A percentile compares a stretch with the other conserved stretches of the same genome.
phyloP scores from a whole-genome alignment of 2,797 vertebrate species.

The Gallinago stenura region DNA sequence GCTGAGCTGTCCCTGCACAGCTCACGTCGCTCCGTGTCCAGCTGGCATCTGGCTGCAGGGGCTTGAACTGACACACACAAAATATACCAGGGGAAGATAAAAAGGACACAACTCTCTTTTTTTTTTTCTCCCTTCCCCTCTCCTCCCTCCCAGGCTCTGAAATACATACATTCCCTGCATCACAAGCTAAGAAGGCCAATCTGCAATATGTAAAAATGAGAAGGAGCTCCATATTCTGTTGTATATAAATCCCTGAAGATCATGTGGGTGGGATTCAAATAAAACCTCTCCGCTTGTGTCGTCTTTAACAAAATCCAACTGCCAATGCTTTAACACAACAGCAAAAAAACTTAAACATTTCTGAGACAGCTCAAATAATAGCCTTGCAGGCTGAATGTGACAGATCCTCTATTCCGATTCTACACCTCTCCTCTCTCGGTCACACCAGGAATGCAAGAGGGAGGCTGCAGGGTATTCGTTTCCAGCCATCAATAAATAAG shows the following conservation, averaged over 20 bases:
- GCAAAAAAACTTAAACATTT: slow-evolving; percentile 28
- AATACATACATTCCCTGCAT: background rate
- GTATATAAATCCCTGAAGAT: slow-evolving; percentile 34
- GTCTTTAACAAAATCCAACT: slow-evolving; percentile 26
- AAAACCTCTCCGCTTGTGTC: background rate
- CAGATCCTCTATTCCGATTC: slow-evolving; percentile 33
- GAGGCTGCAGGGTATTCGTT: slow-evolving; percentile 30
- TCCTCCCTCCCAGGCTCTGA: background rate
- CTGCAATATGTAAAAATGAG: background rate
- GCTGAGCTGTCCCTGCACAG: background rate
- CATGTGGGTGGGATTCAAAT: slow-evolving; percentile 29
- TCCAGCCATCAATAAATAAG: slow-evolving; percentile 52
- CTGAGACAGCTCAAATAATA: slow-evolving; percentile 46
- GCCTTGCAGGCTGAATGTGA: slow-evolving; percentile 17
- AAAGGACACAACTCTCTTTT: background rate
- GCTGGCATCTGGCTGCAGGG: background rate
- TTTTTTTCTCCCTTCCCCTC: background rate
- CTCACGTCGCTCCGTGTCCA: background rate
- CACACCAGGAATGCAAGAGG: slow-evolving; percentile 12
- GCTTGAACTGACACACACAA: background rate
- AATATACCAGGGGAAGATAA: background rate
- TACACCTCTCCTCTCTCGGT: background rate
- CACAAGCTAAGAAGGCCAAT: background rate
- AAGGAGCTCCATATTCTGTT: background rate
- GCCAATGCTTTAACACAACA: slow-evolving; percentile 12